Base-by-base conservation (phyloP, 2,113 vertebrate species). In the Labeo catla region DNA sequence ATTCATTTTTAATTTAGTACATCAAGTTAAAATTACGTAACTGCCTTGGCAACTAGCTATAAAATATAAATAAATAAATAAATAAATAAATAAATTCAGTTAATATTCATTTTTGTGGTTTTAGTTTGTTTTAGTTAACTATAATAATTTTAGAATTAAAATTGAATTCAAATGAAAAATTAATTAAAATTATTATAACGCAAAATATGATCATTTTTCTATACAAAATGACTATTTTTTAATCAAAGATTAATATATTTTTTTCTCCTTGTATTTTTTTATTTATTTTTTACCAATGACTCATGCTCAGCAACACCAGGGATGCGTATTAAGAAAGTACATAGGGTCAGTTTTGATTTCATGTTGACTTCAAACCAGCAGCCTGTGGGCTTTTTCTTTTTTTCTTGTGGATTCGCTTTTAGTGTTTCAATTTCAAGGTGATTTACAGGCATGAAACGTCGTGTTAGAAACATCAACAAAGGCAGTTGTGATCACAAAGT, bases 391-490 rank as follows among this genome's bases (percentile, higher is more conserved):
- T 74, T 36, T 19, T n/a, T 36, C 12, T 49, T 54, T 72, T 84
- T 88, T 68, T 39, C 76, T 61, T 85, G 19, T 21, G 57, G 57
- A 90, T 90, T 91, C 63, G 61, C 85, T 88, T 86, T 88, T 70
- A 63, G 36, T 86, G 84, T 73, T 79, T 88, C 87, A 87, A 90
- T 91, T 93, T 92, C 91, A 93, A 90, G 92, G 90, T 87, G 73
- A 89, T 92, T 91, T 91, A 91, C 83, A 86, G 90, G 86, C 89
- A 73, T 88, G 85, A 87, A 87, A 15, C 45, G 90, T 88, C 77
- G 90, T 36, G 1, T 81, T 72, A 61, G 88, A 89, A 92, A 61
- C 92, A 83, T 65, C 76, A 13, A 68, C 79, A 86, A 91, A 91
- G 91, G 91, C 89, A 90, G 90, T 88, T 82, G 84, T 52, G 74